phyloP scores from a whole-genome alignment of 2,113 vertebrate genomes.

The Aspiorhynchus laticeps region DNA sequence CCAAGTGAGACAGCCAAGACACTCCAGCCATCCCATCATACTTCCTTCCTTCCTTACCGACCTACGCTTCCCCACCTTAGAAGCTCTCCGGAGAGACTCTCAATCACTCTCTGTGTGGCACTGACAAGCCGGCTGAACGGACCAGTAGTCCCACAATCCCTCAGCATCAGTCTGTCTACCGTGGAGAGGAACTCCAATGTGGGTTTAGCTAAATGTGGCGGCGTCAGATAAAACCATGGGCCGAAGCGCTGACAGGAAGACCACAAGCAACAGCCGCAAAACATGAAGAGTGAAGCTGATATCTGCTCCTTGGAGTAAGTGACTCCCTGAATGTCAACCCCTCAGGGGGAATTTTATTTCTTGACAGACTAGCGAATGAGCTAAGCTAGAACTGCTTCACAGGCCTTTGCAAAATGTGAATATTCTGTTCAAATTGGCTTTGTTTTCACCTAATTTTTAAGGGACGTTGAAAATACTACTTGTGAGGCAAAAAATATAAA shows the following conservation, averaged over 20 bases:
- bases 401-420: neutral
- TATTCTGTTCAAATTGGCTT: conserved; percentile 15
- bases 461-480: conserved; percentile 21
- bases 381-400: conserved; percentile 64
- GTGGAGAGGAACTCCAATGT: conserved; percentile 27
- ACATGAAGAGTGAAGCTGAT: conserved; percentile 2
- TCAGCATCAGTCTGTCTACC: conserved; percentile 26
- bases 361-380: conserved; percentile 68
- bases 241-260: conserved; percentile 22
- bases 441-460: conserved; percentile 34
- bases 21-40: conserved; percentile 47
- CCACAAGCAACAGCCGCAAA: neutral
- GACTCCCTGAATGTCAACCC: conserved; percentile 7
- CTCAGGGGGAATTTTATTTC: conserved; percentile 51
- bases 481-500: neutral
- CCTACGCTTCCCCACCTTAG: neutral
- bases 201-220: conserved; percentile 28
- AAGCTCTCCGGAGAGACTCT: conserved; percentile 25
- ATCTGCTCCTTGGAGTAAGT: neutral
- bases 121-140: conserved; percentile 27
- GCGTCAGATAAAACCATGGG: conserved; percentile 36
- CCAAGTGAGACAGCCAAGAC: conserved; percentile 57
- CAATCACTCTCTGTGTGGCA: conserved; percentile 36
- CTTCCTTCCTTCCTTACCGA: conserved; percentile 28
- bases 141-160: conserved; percentile 25